Conservation (phyloP, 2,797 vertebrate genomes). For the Clarias pachynema region DNA sequence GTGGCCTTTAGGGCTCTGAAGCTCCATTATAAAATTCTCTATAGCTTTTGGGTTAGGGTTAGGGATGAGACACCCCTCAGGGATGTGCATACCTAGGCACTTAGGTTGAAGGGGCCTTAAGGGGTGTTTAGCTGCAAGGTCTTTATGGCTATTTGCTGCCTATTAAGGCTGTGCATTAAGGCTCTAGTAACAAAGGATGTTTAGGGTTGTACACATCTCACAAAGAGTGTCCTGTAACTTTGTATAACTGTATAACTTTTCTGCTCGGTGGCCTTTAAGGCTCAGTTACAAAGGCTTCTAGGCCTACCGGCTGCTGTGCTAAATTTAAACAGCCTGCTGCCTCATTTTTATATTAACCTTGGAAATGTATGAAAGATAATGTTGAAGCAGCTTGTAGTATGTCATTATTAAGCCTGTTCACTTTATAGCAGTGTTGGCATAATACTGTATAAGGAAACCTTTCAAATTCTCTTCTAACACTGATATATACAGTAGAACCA, state of each 20-base stretch:
- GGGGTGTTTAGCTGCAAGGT: too few species aligned
- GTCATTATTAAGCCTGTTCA: slow-evolving; percentile 5
- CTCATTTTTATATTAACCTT: slow-evolving; percentile 22
- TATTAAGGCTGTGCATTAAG: neutral
- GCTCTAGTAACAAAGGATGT: neutral
- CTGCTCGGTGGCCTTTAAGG: neutral
- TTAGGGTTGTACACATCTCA: neutral
- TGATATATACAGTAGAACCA: neutral
- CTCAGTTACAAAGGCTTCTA: neutral
- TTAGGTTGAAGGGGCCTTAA: too few species aligned
- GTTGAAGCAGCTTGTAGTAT: slow-evolving; percentile 1
- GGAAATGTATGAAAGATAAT: slow-evolving; percentile 22
- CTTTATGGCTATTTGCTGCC: too few species aligned
- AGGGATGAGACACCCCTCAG: neutral
- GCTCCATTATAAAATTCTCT: neutral
- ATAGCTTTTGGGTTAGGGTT: neutral
- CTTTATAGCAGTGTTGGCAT: slow-evolving; percentile 7
- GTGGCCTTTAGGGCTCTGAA: slow-evolving; percentile 2
- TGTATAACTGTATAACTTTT: neutral
- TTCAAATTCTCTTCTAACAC: neutral
- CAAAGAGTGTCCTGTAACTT: neutral
- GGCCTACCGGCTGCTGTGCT: slow-evolving; percentile 3
- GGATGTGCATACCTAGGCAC: too few species aligned
- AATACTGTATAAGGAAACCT: neutral
- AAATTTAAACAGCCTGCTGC: neutral